These are phyloP conservation scores for Glossophaga mutica DNA, from an alignment of 2,797 vertebrate species.

Conservation along the genomic window DNA sequence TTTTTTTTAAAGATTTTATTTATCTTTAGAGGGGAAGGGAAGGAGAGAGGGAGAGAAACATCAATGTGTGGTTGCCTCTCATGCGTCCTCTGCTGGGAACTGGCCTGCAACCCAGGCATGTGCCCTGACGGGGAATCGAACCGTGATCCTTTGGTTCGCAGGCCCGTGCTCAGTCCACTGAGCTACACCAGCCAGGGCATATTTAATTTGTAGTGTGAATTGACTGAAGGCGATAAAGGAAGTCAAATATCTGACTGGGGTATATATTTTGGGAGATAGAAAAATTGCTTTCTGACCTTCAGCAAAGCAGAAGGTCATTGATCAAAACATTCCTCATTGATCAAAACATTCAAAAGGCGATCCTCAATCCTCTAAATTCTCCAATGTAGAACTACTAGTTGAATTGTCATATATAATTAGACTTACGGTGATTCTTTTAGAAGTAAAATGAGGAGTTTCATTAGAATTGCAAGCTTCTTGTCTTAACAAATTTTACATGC, in stretches of 20 bases:
- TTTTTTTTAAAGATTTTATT: too few relatives aligned
- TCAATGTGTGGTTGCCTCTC: too few relatives aligned
- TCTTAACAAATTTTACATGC: not conserved
- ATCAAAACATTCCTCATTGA: conserved; percentile 36
- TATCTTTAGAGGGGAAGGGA: too few relatives aligned
- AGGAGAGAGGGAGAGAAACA: too few relatives aligned
- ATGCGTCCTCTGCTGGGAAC: too few relatives aligned
- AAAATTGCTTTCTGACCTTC: conserved; percentile 16
- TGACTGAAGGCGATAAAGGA: conserved; percentile 34
- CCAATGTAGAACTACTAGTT: not conserved
- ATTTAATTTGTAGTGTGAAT: conserved; percentile 36
- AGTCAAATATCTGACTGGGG: conserved; percentile 34
- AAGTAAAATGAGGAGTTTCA: not conserved
- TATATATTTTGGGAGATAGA: not conserved
- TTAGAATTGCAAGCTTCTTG: not conserved
- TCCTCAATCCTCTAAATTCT: not conserved
- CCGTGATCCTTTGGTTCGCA: too few relatives aligned
- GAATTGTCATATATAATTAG: not conserved
- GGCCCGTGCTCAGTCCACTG: too few relatives aligned
- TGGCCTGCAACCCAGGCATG: too few relatives aligned
- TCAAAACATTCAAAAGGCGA: not conserved
- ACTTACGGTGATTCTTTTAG: not conserved
- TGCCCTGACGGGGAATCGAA: too few relatives aligned
- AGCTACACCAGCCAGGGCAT: too few relatives aligned
- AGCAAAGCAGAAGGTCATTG: too few relatives aligned